Percentiles rank a stretch among this genome's conserved stretches.
phyloP scores from a whole-genome alignment of 37 sponge, comb jelly and placozoan species.

The Halisarca cf. caerulea region DNA sequence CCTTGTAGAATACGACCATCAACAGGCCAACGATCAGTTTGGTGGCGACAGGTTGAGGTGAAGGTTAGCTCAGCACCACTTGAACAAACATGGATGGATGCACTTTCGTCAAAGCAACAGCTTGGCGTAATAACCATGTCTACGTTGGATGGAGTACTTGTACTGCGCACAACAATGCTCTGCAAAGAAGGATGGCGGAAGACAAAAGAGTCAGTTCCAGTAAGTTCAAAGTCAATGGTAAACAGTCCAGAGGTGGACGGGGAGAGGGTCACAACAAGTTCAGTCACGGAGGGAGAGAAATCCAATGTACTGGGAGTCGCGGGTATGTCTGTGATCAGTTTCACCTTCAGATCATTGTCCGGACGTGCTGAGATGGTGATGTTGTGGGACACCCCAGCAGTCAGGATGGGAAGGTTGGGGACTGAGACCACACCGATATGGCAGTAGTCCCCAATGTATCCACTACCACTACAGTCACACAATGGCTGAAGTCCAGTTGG shows the following conservation, averaged over 20 bases:
- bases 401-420: not conserved
- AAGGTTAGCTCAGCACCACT: not conserved
- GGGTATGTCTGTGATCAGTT: not conserved
- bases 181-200: not conserved
- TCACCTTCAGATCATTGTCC: not conserved
- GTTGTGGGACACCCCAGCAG: not conserved
- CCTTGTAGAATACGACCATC: not conserved
- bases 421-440: slow-evolving; percentile 4
- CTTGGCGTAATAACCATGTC: not conserved
- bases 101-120: not conserved
- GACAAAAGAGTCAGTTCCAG: not conserved
- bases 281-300: not conserved
- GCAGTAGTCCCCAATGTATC: not conserved
- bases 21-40: not conserved
- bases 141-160: not conserved
- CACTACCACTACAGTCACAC: slow-evolving; percentile 1
- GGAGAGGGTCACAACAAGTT: not conserved
- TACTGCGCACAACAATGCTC: not conserved
- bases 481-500: not conserved
- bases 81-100: not conserved
- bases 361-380: not conserved
- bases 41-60: slow-evolving; percentile 1
- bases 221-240: not conserved
- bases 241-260: not conserved
- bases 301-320: not conserved